Percentiles rank a stretch among this genome's conserved stretches.
Conservation (phyloP, 2,888 invertebrate genomes). For the Oscheius myriophilus region DNA sequence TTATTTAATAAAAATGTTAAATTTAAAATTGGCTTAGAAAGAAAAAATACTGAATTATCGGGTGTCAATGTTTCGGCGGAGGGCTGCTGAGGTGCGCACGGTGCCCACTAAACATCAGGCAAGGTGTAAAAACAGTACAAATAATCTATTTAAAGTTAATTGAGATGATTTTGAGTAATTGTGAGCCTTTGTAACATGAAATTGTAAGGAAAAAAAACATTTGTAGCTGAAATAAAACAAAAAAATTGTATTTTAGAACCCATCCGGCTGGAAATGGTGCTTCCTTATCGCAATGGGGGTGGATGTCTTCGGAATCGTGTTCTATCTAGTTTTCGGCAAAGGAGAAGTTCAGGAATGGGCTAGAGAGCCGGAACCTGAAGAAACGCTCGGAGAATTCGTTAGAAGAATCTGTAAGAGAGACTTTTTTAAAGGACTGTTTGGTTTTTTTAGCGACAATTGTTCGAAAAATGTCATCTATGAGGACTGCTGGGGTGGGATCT, state of each 20-base stretch:
- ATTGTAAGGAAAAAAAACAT: no score
- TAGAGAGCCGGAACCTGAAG: slow-evolving; percentile 53
- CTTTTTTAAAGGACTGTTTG: neutral
- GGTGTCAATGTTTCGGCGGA: no score
- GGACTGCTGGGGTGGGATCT: slow-evolving; percentile 1
- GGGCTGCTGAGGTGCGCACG: no score
- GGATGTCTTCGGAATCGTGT: slow-evolving; percentile 91
- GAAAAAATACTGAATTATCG: no score
- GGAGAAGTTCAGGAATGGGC: slow-evolving; percentile 83
- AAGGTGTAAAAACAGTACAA: no score
- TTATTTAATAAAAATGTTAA: slow-evolving; percentile 5
- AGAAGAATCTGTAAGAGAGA: slow-evolving; percentile 50
- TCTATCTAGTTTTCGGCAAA: slow-evolving; percentile 94
- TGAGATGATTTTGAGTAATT: no score
- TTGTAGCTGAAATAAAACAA: no score
- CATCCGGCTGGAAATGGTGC: slow-evolving; percentile 84
- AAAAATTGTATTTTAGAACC: no score
- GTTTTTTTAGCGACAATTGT: slow-evolving; percentile 48
- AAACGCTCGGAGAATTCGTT: slow-evolving; percentile 54
- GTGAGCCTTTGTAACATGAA: no score
- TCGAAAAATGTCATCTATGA: slow-evolving; percentile 40
- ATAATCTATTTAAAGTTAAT: no score
- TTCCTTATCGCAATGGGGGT: slow-evolving; percentile 93
- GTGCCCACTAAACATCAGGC: no score
- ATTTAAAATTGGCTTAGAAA: no score